These are phyloP conservation scores for Philaethria dido DNA, from an alignment of 2,888 invertebrate species.

Conservation along the genomic window DNA sequence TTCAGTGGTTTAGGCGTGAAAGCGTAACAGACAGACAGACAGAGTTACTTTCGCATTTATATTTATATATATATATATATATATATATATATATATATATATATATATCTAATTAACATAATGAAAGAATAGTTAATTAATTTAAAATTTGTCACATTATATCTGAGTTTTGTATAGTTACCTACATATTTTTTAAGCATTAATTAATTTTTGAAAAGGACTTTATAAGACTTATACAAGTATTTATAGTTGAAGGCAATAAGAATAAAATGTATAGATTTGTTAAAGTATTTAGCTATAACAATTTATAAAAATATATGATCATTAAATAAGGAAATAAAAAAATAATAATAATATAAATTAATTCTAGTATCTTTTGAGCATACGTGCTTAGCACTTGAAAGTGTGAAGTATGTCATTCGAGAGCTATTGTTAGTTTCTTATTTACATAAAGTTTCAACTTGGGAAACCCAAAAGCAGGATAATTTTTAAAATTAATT, in stretches of 20 bases:
- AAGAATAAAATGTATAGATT: background rate
- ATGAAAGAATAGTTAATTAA: too few relatives aligned
- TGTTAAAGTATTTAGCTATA: background rate
- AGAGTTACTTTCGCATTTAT: too few relatives aligned
- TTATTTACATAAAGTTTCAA: slow-evolving; percentile 1
- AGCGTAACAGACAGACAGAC: too few relatives aligned
- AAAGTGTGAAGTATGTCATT: slow-evolving; percentile 2
- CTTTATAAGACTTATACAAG: background rate
- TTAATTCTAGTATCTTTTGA: background rate
- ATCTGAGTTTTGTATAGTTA: too few relatives aligned
- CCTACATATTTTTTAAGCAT: too few relatives aligned
- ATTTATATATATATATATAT: too few relatives aligned
- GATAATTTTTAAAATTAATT: background rate
- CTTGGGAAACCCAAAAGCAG: background rate
- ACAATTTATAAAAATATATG: background rate
- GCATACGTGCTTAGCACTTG: background rate
- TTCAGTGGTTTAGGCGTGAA: too few relatives aligned
- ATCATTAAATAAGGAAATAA: background rate
- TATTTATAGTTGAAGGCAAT: background rate
- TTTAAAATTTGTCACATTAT: too few relatives aligned
- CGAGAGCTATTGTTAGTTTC: background rate
- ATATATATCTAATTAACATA: too few relatives aligned
- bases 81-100: too few relatives aligned
- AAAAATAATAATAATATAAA: background rate
- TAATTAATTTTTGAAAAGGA: too few relatives aligned